A percentile compares a stretch with the other conserved stretches of the same genome.
Conservation (phyloP, 2,113 vertebrate genomes). For the Poecile atricapillus region DNA sequence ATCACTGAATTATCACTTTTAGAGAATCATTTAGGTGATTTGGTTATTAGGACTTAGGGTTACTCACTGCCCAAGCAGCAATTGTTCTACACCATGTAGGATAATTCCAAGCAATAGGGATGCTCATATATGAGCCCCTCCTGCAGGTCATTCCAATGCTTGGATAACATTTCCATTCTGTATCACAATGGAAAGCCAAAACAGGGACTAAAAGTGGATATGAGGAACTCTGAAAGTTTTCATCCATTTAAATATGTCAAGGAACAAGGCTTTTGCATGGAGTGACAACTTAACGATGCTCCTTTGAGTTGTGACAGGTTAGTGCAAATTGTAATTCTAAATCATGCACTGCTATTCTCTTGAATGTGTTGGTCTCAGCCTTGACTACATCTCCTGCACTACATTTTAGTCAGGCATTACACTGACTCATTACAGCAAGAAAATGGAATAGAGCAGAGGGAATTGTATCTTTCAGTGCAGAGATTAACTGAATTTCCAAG, state of each 20-base stretch:
- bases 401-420: neutral
- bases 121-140: neutral
- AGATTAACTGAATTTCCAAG: neutral
- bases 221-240: neutral
- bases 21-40: neutral
- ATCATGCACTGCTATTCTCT: accelerated
- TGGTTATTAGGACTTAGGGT: neutral
- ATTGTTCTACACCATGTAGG: neutral
- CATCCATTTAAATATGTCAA: neutral
- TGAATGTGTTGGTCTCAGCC: neutral
- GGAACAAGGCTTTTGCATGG: neutral
- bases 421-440: neutral
- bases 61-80: neutral
- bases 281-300: neutral
- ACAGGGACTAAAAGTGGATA: neutral
- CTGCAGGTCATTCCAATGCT: neutral
- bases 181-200: neutral
- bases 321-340: neutral
- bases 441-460: neutral
- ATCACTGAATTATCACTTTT: neutral
- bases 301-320: neutral
- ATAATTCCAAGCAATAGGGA: neutral
- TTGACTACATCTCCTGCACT: neutral
- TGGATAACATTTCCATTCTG: neutral
- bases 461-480: neutral